A percentile compares a stretch with the other conserved stretches of the same genome.
phyloP scores from a whole-genome alignment of 1,140 invertebrate species.

The Calosoma granatense region DNA sequence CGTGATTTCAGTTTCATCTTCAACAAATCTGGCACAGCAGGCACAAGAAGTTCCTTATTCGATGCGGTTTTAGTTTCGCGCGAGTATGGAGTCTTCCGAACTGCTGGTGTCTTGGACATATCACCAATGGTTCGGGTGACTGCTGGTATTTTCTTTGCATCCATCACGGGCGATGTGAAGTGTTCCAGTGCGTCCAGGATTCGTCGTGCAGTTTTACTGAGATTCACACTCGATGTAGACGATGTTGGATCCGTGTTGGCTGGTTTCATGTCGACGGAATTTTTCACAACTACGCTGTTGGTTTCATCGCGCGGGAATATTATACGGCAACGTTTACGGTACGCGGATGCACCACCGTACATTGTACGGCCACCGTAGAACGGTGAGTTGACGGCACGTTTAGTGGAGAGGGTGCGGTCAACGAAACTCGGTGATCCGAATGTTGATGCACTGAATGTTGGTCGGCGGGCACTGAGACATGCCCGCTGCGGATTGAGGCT shows the following conservation, averaged over 20 bases:
- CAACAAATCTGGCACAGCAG: slow-evolving; percentile 47
- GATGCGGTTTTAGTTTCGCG: slow-evolving; percentile 21
- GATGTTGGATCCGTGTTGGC: slow-evolving; percentile 26
- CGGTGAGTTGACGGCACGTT: slow-evolving; percentile 46
- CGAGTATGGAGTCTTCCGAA: slow-evolving; percentile 15
- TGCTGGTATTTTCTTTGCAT: slow-evolving; percentile 58
- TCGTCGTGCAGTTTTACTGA: slow-evolving; percentile 49
- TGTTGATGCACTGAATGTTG: slow-evolving; percentile 46
- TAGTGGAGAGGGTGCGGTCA: slow-evolving; percentile 28
- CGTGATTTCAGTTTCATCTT: slow-evolving; percentile 45
- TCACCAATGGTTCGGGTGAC: slow-evolving; percentile 23
- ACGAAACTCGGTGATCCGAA: slow-evolving; percentile 31
- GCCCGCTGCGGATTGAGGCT: slow-evolving; percentile 23
- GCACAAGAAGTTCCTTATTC: slow-evolving; percentile 42
- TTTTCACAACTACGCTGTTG: slow-evolving; percentile 18
- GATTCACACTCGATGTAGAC: slow-evolving; percentile 18
- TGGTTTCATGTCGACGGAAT: slow-evolving; percentile 38
- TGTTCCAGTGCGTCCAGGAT: slow-evolving; percentile 62
- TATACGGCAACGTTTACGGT: slow-evolving; percentile 40
- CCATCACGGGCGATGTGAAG: slow-evolving; percentile 60
- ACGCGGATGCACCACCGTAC: slow-evolving; percentile 66
- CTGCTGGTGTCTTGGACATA: slow-evolving; percentile 10
- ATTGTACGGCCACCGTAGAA: slow-evolving; percentile 73
- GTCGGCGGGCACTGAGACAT: slow-evolving; percentile 39
- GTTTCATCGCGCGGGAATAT: slow-evolving; percentile 24